phyloP scores from a whole-genome alignment of 2,113 vertebrate genomes.

The Protobothrops mucrosquamatus region DNA sequence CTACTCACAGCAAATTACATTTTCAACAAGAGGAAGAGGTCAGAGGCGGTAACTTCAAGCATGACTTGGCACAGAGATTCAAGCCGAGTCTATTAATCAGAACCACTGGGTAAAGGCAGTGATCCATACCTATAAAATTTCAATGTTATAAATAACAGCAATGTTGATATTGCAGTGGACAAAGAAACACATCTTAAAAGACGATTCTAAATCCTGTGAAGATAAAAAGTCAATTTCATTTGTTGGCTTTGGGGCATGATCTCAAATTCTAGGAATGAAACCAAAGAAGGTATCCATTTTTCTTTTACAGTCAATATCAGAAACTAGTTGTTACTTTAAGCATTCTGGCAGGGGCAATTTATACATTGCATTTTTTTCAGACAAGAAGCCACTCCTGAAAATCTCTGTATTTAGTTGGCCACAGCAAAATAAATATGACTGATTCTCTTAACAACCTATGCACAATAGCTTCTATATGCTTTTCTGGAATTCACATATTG shows the following conservation, averaged over 20 bases:
- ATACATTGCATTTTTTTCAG: slow-evolving; percentile 1
- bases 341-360: neutral
- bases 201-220: neutral
- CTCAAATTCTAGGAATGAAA: neutral
- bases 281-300: slow-evolving; percentile 2
- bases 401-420: neutral
- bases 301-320: neutral
- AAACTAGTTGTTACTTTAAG: neutral
- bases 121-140: neutral
- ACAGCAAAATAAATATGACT: neutral
- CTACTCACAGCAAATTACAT: neutral
- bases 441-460: neutral
- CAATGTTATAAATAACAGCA: slow-evolving; percentile 8
- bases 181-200: neutral
- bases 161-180: neutral
- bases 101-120: slow-evolving; percentile 29
- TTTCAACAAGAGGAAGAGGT: slow-evolving; percentile 11
- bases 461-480: neutral
- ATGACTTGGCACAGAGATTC: slow-evolving; percentile 36
- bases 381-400: neutral
- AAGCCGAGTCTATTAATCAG: neutral
- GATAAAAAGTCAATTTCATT: slow-evolving; percentile 11
- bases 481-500: neutral
- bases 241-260: neutral
- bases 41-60: slow-evolving; percentile 2